These are phyloP conservation scores for Hoplodrina blanda DNA, from an alignment of 2,888 invertebrate genomes.

Conservation along the genomic window DNA sequence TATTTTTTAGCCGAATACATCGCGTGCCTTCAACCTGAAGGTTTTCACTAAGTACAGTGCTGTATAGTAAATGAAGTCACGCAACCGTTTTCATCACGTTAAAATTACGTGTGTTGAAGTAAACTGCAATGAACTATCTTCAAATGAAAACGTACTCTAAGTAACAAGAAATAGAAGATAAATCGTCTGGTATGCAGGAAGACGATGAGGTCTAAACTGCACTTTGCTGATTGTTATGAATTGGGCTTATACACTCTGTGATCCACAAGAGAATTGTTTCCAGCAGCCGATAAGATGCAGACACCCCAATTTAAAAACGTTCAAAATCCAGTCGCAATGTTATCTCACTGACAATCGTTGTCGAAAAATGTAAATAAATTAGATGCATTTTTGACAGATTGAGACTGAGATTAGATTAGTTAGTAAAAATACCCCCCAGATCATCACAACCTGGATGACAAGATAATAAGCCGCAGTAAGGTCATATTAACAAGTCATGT, in stretches of 20 bases:
- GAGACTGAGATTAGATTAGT: too few relatives aligned
- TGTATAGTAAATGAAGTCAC: background rate
- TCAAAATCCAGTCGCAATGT: too few relatives aligned
- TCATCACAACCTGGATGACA: background rate
- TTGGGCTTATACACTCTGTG: background rate
- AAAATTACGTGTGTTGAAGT: background rate
- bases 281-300: too few relatives aligned
- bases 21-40: conserved; percentile 10
- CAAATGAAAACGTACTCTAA: background rate
- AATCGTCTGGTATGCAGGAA: background rate
- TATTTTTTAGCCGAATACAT: conserved; percentile 5
- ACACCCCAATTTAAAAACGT: too few relatives aligned
- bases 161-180: background rate
- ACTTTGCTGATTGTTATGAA: too few relatives aligned
- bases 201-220: background rate
- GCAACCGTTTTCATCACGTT: background rate
- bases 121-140: background rate
- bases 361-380: too few relatives aligned
- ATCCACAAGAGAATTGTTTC: background rate
- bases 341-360: too few relatives aligned
- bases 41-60: conserved; percentile 10
- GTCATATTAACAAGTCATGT: conserved; percentile 1
- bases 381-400: too few relatives aligned
- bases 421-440: background rate
- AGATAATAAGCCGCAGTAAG: background rate